Evolutionary conservation across 2,888 invertebrate genomes (phyloP).

Genomic region (Hipparchia sbordonii): DNA sequence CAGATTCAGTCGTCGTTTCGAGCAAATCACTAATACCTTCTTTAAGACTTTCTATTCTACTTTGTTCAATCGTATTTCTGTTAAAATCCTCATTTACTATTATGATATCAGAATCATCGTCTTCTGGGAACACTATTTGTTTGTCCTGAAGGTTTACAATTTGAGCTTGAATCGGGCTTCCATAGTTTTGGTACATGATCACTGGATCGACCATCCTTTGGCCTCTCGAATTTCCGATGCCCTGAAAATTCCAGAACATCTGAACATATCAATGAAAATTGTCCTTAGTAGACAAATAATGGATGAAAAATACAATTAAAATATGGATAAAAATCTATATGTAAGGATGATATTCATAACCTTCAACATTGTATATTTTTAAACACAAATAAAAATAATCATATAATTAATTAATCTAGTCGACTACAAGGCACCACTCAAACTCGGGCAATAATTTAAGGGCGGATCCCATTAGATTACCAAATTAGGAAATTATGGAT

Average conservation of each 20-base stretch:
- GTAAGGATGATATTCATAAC: neutral
- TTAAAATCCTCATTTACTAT: slow-evolving; percentile 74
- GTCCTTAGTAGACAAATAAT: slow-evolving; percentile 37
- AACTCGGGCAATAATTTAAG: no score
- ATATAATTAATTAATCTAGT: neutral
- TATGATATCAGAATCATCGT: slow-evolving; percentile 73
- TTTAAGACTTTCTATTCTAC: slow-evolving; percentile 38
- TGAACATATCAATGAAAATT: slow-evolving; percentile 83
- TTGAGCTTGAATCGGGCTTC: slow-evolving; percentile 57
- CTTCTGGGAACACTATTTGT: slow-evolving; percentile 70
- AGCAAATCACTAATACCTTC: slow-evolving; percentile 38
- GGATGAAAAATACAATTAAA: neutral
- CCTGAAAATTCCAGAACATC: slow-evolving; percentile 93
- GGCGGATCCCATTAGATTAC: neutral
- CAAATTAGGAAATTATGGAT: neutral
- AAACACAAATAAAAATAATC: neutral
- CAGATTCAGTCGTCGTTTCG: slow-evolving; percentile 37
- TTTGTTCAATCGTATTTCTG: slow-evolving; percentile 59
- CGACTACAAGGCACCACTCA: neutral
- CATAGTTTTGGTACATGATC: slow-evolving; percentile 71
- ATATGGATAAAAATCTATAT: neutral
- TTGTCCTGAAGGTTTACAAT: slow-evolving; percentile 70
- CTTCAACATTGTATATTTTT: neutral
- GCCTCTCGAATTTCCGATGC: slow-evolving; percentile 86
- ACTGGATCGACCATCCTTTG: slow-evolving; percentile 84